phyloP scores from a whole-genome alignment of 1,140 invertebrate species.

The Lamellibrachia luymesi region DNA sequence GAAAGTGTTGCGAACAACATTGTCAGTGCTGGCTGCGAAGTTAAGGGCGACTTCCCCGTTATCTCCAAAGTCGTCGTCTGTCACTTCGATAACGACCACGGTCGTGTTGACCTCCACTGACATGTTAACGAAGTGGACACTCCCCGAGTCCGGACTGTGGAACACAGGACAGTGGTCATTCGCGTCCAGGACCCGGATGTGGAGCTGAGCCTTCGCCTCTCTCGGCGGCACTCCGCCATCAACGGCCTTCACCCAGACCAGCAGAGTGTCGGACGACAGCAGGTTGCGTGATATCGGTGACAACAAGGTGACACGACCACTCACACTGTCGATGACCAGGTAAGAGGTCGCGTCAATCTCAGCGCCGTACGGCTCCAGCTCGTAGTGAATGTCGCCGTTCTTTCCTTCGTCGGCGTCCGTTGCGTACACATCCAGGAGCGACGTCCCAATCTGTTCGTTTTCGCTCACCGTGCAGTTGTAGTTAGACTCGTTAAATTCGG shows the following conservation, averaged over 20 bases:
- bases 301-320: background rate
- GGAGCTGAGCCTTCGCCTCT: background rate
- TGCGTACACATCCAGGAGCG: background rate
- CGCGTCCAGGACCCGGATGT: background rate
- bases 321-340: background rate
- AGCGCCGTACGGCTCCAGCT: background rate
- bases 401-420: background rate
- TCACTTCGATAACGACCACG: background rate
- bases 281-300: background rate
- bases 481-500: background rate
- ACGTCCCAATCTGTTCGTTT: background rate
- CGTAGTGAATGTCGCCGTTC: background rate
- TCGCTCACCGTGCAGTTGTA: constrained; percentile 7
- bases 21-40: background rate
- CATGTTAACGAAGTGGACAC: background rate
- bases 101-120: background rate
- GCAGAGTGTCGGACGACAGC: background rate
- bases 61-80: background rate
- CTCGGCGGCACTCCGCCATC: background rate
- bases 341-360: background rate
- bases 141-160: background rate
- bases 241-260: background rate
- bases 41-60: background rate
- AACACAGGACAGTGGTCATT: background rate
- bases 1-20: background rate